phyloP scores from a whole-genome alignment of 2,888 invertebrate species.

The Eupelmus urozonus region DNA sequence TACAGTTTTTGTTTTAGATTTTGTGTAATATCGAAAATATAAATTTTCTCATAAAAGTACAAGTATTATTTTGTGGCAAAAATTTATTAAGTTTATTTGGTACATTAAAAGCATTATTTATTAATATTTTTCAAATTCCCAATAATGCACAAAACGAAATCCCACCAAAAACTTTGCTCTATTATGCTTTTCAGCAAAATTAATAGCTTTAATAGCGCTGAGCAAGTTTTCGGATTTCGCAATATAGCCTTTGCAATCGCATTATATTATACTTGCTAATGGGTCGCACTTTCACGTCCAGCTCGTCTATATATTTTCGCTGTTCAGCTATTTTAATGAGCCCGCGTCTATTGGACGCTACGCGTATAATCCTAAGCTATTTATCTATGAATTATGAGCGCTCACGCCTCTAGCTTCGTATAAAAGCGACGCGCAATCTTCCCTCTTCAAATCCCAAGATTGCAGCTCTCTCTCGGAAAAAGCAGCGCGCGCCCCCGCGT shows the following conservation, averaged over 20 bases:
- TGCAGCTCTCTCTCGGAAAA: too few species aligned
- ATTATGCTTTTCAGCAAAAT: not conserved
- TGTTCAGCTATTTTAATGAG: conserved; percentile 12
- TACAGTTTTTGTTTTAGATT: too few species aligned
- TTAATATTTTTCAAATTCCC: too few species aligned
- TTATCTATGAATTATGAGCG: conserved; percentile 21
- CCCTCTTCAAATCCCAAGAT: conserved; percentile 20
- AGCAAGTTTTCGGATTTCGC: conserved; percentile 7
- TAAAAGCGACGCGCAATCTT: not conserved
- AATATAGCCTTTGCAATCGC: not conserved
- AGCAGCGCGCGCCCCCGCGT: not conserved
- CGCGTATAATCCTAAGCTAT: conserved; percentile 14
- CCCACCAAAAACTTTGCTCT: too few species aligned
- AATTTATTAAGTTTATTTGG: too few species aligned
- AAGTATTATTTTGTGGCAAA: too few species aligned
- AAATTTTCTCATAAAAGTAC: too few species aligned
- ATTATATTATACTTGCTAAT: conserved; percentile 33
- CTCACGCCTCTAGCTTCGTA: not conserved
- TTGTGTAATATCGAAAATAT: too few species aligned
- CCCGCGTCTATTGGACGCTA: conserved; percentile 12
- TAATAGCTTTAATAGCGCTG: not conserved
- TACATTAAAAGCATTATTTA: too few species aligned
- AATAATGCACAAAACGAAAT: too few species aligned
- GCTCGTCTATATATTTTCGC: not conserved
- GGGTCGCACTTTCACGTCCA: not conserved